Conservation (phyloP, 2,888 invertebrate genomes). For the Drosophila subquinaria region DNA sequence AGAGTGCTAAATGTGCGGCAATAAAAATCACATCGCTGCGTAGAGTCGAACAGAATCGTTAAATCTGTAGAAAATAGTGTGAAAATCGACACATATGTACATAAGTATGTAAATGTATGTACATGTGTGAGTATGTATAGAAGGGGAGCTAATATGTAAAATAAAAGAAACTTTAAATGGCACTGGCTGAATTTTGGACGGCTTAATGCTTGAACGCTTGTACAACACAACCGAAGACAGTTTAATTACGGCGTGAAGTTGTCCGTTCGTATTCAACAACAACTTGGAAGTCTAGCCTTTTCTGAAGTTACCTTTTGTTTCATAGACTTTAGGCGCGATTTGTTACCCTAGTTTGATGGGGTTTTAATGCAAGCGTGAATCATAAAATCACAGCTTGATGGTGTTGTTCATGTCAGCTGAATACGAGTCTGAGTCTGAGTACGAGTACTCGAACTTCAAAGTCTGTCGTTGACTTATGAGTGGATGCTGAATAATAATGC, state of each 20-base stretch:
- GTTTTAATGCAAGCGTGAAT: slow-evolving; percentile 76
- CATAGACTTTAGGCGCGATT: slow-evolving; percentile 50
- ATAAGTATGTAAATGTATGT: background rate
- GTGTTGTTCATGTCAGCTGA: slow-evolving; percentile 41
- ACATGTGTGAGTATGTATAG: background rate
- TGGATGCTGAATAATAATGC: slow-evolving; percentile 46
- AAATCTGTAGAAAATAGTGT: slow-evolving; percentile 79
- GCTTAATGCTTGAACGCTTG: slow-evolving; percentile 66
- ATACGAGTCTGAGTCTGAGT: slow-evolving; percentile 1
- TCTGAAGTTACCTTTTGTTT: slow-evolving; percentile 34
- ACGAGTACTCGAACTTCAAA: slow-evolving; percentile 28
- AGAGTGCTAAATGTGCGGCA: slow-evolving; percentile 72
- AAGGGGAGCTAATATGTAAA: slow-evolving; percentile 43
- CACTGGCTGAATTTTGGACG: slow-evolving; percentile 71
- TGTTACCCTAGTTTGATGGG: slow-evolving; percentile 65
- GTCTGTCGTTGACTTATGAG: slow-evolving; percentile 17
- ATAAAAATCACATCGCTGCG: slow-evolving; percentile 61
- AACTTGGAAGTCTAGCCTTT: slow-evolving; percentile 31
- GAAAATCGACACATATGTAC: slow-evolving; percentile 60
- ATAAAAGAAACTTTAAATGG: slow-evolving; percentile 72
- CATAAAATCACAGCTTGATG: slow-evolving; percentile 67
- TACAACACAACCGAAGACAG: slow-evolving; percentile 71
- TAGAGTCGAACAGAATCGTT: slow-evolving; percentile 69
- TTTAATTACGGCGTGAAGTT: slow-evolving; percentile 82
- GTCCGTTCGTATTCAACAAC: slow-evolving; percentile 40